phyloP scores from a whole-genome alignment of 2,113 vertebrate species.

The Urocynchramus pylzowi region DNA sequence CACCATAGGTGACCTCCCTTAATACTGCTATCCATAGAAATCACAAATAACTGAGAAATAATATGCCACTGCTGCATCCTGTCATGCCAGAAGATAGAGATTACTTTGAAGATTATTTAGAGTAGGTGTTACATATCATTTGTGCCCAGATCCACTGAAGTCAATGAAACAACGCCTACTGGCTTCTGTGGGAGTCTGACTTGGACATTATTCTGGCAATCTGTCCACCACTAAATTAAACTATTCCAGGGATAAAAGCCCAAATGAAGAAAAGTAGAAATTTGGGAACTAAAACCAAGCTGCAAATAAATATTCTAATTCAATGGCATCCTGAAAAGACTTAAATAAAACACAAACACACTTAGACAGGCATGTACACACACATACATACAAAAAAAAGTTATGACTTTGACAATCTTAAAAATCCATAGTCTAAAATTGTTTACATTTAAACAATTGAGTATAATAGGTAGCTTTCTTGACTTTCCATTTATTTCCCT shows the following conservation, averaged over 20 bases:
- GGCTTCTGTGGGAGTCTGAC: constrained; percentile 17
- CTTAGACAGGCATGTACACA: neutral
- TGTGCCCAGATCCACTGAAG: constrained; percentile 33
- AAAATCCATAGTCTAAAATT: constrained; percentile 18
- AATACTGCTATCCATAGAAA: neutral
- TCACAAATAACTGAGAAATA: neutral
- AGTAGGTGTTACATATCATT: neutral
- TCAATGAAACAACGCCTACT: neutral
- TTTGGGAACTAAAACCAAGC: neutral
- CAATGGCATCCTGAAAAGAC: neutral
- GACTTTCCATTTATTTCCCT: constrained; percentile 48
- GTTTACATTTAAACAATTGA: constrained; percentile 11
- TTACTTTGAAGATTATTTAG: neutral
- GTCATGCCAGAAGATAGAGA: constrained; percentile 22
- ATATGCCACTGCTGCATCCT: neutral
- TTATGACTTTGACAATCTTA: neutral
- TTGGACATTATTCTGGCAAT: constrained; percentile 33
- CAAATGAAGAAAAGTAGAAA: neutral
- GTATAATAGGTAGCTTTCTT: constrained; percentile 7
- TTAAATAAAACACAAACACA: neutral
- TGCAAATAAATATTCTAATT: constrained; percentile 5
- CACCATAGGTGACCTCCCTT: neutral
- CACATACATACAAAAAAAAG: neutral
- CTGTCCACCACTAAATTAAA: neutral
- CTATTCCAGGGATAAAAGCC: neutral